Evolutionary conservation across 2,113 vertebrate species (phyloP).

Genomic region (Benitochromis conjunctus): DNA sequence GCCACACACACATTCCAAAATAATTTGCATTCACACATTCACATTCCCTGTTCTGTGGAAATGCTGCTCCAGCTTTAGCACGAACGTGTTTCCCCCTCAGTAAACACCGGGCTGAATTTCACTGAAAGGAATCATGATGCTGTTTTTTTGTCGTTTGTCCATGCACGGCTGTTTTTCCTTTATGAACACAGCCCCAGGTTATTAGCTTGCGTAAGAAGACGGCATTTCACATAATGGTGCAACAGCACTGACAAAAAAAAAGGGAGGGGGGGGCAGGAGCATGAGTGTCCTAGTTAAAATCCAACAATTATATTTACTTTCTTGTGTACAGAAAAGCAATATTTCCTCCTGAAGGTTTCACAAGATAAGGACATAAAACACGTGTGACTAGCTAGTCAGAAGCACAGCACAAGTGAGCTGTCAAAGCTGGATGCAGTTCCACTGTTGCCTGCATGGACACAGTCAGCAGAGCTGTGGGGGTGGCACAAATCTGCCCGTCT

Average conservation of each 20-base stretch:
- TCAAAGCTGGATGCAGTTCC: background rate
- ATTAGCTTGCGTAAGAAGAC: background rate
- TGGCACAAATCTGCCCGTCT: background rate
- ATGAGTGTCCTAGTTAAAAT: background rate
- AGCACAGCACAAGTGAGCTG: rapidly evolving
- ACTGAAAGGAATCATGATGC: background rate
- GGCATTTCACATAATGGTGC: background rate
- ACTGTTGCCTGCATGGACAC: too few species aligned
- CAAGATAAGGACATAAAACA: background rate
- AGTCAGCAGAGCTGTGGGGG: background rate
- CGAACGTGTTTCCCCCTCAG: background rate
- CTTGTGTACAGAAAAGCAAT: background rate
- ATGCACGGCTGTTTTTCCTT: background rate
- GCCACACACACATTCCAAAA: background rate
- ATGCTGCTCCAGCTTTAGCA: background rate
- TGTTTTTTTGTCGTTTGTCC: background rate
- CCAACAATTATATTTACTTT: background rate
- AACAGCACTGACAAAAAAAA: background rate
- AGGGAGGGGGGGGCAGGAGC: background rate
- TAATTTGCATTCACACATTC: background rate
- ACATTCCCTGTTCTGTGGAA: background rate
- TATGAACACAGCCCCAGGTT: background rate
- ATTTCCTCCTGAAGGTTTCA: background rate
- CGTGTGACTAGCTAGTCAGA: background rate
- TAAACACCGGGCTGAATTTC: background rate